These are phyloP conservation scores for Raja brachyura DNA, from an alignment of 2,113 vertebrate genomes.

Conservation along the genomic window DNA sequence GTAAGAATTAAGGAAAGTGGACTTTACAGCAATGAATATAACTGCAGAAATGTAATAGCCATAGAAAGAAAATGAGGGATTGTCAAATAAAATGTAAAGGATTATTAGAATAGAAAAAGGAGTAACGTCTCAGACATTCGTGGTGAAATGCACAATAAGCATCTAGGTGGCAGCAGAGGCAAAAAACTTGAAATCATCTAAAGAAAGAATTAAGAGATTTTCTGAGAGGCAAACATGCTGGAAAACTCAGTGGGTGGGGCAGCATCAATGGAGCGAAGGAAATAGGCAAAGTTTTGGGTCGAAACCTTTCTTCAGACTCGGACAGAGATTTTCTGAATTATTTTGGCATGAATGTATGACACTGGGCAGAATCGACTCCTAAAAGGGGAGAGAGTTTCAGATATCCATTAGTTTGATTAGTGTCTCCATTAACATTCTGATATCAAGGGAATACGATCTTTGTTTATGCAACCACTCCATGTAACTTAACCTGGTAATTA, in stretches of 20 bases:
- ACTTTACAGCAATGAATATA: neutral
- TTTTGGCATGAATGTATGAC: neutral
- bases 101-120: neutral
- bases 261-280: too few relatives aligned
- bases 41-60: neutral
- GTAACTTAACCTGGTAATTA: neutral
- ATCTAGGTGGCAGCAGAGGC: neutral
- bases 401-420: neutral
- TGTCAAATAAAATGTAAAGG: neutral
- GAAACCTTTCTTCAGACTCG: too few relatives aligned
- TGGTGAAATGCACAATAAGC: neutral
- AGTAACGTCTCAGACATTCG: too few relatives aligned
- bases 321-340: neutral
- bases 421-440: neutral
- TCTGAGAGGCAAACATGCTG: too few relatives aligned
- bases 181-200: neutral
- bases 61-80: neutral
- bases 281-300: too few relatives aligned
- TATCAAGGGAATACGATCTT: neutral
- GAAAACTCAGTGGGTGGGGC: too few relatives aligned
- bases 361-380: too few relatives aligned
- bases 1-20: neutral
- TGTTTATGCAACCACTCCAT: neutral
- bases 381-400: too few relatives aligned
- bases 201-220: neutral